Evolutionary conservation across 2,113 vertebrate species (phyloP), one percentile per base, ranked within the genome.

Genomic region (Megaceryle maxima): DNA sequence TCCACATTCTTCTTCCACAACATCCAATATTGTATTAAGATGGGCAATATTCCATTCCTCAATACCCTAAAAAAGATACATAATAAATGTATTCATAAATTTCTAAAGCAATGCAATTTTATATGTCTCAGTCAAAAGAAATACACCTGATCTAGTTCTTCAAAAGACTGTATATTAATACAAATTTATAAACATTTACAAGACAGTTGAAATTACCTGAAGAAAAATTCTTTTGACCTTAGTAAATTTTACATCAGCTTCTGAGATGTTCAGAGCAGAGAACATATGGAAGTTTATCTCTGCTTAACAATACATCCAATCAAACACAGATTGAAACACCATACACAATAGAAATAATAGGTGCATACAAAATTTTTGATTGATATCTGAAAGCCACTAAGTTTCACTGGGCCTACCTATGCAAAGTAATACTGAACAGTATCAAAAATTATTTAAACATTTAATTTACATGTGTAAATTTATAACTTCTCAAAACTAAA

Each of bases 1-100:
- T 31, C 99, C 99, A 48, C 98, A 99, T 76, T 99, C 99, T 96
- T 99, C 99, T 97, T 98, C 99, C 37, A 99, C 98, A 76, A 99
- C 98, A 91, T 99, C 99, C 97, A 99, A 94, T 96, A 99, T 98
- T 6, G 99, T 99, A 97, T 99, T 99, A 87, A 99, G 97, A 95
- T 98, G 99, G 55, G 98, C 98, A 78, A 99, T 99, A 97, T 99
- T 99, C 99, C 99, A 99, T 93, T 99, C 99, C 39, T 99, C 97
- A 64, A 99, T 77, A 92, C 97, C 98, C 99, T 99, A 83, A 90
- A 97, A 89, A 62, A 95, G 48, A 95, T 12, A 94, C 4, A 88
- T 21, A 78, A 92, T 20, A 24, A 72, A 70, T 53, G 33, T 39
- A 92, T 90, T 96, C 93, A 16, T 73, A 59, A 48, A 44, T 21